phyloP scores from a whole-genome alignment of 2,888 invertebrate species.

The Yponomeuta evonymella region DNA sequence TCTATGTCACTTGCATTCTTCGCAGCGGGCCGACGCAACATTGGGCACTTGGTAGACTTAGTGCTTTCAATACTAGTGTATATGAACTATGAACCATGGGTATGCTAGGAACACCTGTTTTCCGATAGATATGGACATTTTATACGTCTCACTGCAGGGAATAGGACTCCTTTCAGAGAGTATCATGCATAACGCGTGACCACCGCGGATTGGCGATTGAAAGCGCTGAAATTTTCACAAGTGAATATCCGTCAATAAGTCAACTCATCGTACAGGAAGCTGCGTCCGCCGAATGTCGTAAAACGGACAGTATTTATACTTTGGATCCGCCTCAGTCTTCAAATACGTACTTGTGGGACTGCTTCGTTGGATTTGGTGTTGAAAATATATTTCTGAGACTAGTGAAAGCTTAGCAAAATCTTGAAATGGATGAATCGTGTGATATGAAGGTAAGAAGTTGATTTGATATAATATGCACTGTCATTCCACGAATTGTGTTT shows the following conservation, averaged over 20 bases:
- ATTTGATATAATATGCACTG: no score
- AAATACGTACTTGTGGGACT: conserved; percentile 17
- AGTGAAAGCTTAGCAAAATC: not conserved
- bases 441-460: not conserved
- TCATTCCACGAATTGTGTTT: no score
- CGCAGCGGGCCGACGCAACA: no score
- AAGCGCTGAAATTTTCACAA: not conserved
- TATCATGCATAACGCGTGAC: no score
- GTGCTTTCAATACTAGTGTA: no score
- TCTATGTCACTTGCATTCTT: no score
- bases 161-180: no score
- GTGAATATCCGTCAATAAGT: not conserved
- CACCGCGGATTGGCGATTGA: not conserved
- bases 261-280: conserved; percentile 46
- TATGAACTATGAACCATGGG: no score
- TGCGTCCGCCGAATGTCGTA: conserved; percentile 30
- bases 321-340: conserved; percentile 31
- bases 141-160: no score
- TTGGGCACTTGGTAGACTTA: no score
- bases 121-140: no score
- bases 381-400: not conserved
- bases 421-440: not conserved
- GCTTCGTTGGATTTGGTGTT: not conserved
- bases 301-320: conserved; percentile 34
- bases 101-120: no score